These are phyloP conservation scores for Stenichneumon culpator DNA, from an alignment of 2,888 invertebrate genomes.

Conservation along the genomic window DNA sequence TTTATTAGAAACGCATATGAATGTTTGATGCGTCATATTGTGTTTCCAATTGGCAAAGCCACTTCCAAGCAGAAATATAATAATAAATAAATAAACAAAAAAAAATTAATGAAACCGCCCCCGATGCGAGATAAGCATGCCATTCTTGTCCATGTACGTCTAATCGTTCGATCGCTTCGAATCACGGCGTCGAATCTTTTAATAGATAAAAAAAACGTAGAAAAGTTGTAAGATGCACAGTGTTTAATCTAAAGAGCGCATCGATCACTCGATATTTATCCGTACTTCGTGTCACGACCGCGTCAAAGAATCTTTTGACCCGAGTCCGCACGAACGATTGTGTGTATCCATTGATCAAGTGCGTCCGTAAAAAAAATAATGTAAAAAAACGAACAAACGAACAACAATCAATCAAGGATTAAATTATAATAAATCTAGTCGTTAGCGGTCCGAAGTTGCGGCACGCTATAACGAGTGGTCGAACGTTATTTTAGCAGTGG, in stretches of 20 bases:
- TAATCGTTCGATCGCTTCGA: conserved; percentile 67
- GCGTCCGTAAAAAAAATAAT: conserved; percentile 16
- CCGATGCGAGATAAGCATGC: neutral
- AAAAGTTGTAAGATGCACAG: conserved; percentile 71
- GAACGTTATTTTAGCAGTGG: conserved; percentile 75
- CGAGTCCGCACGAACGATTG: conserved; percentile 26
- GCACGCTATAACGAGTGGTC: conserved; percentile 75
- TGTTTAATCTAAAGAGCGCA: conserved; percentile 69
- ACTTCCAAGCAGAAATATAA: neutral
- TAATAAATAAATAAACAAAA: conserved; percentile 29
- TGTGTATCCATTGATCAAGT: conserved; percentile 24
- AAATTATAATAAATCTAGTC: conserved; percentile 82
- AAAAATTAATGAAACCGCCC: neutral
- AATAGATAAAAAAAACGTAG: conserved; percentile 67
- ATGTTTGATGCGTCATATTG: conserved; percentile 7
- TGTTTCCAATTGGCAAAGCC: conserved; percentile 33
- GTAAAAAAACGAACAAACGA: conserved; percentile 24
- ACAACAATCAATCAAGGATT: conserved; percentile 47
- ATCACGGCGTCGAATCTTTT: conserved; percentile 68
- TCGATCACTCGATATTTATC: conserved; percentile 70
- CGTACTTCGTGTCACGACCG: conserved; percentile 64
- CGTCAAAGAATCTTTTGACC: conserved; percentile 53
- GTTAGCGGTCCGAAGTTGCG: conserved; percentile 76
- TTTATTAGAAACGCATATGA: conserved; percentile 39
- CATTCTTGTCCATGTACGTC: conserved; percentile 53